phyloP scores from a whole-genome alignment of 2,888 invertebrate species.

The Halictus ligatus region DNA sequence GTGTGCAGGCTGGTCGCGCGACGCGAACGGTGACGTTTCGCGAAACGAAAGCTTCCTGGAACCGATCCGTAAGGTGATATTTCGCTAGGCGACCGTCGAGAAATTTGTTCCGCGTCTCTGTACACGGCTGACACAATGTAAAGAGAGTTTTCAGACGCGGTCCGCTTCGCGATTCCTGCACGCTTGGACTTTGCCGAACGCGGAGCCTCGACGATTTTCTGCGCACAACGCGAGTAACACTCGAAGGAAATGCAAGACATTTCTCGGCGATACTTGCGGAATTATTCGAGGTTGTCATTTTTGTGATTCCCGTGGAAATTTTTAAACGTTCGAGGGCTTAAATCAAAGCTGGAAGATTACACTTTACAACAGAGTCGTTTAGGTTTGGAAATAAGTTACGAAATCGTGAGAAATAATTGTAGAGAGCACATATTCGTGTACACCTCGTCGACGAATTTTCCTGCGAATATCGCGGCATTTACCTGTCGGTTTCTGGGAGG shows the following conservation, averaged over 20 bases:
- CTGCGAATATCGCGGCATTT: neutral
- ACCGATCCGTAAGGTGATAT: slow-evolving; percentile 61
- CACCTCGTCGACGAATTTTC: neutral
- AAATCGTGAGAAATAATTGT: neutral
- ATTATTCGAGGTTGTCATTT: neutral
- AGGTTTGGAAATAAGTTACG: neutral
- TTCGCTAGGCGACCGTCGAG: slow-evolving; percentile 37
- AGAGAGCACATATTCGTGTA: neutral
- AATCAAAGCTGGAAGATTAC: too few relatives aligned
- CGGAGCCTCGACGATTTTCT: neutral
- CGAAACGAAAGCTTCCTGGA: slow-evolving; percentile 77
- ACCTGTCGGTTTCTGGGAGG: neutral
- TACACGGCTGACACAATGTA: neutral
- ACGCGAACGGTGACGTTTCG: slow-evolving; percentile 62
- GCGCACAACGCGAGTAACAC: neutral
- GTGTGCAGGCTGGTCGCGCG: slow-evolving; percentile 46
- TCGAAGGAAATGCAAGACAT: neutral
- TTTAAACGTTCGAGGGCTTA: neutral
- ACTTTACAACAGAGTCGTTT: neutral
- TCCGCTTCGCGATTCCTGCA: neutral
- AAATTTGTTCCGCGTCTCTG: slow-evolving; percentile 40
- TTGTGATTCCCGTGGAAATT: neutral
- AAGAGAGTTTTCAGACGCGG: slow-evolving; percentile 11
- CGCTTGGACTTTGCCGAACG: neutral
- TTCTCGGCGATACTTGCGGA: neutral